Evolutionary conservation across 2,888 invertebrate species (phyloP).

Genomic region (Quadroppia sp.): DNA sequence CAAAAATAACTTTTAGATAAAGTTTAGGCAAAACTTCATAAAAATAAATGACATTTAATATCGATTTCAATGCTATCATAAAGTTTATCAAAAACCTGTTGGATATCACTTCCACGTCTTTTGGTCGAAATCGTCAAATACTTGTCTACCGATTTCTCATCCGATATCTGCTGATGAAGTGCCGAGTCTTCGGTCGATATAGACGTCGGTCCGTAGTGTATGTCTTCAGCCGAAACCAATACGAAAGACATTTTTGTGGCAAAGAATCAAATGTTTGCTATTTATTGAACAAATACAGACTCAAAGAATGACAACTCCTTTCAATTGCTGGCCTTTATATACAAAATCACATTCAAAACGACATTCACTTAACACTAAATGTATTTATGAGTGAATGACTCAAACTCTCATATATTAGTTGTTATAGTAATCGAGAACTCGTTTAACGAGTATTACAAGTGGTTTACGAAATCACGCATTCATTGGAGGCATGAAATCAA

Average conservation of each 20-base stretch:
- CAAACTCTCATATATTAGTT: not conserved
- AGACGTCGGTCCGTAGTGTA: constrained; percentile 38
- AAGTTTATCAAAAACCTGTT: no score
- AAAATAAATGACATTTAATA: no score
- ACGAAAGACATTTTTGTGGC: constrained; percentile 39
- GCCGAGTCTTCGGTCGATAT: constrained; percentile 41
- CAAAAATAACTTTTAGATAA: no score
- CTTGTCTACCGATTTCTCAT: no score
- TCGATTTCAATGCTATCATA: no score
- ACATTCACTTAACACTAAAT: not conserved
- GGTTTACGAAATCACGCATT: not conserved
- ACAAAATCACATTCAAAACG: no score
- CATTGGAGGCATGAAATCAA: not conserved
- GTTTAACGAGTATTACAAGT: not conserved
- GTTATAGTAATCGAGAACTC: not conserved
- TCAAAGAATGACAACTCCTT: not conserved
- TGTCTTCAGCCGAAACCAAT: constrained; percentile 35
- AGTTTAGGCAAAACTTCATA: not conserved
- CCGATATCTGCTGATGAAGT: constrained; percentile 35
- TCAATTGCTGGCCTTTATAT: not conserved
- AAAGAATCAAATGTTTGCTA: not conserved
- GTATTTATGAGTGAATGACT: constrained; percentile 6
- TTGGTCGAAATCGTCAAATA: constrained; percentile 22
- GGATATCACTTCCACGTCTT: not conserved
- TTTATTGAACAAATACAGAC: not conserved